phyloP scores from a whole-genome alignment of 2,888 invertebrate genomes.

The Acleris literana region DNA sequence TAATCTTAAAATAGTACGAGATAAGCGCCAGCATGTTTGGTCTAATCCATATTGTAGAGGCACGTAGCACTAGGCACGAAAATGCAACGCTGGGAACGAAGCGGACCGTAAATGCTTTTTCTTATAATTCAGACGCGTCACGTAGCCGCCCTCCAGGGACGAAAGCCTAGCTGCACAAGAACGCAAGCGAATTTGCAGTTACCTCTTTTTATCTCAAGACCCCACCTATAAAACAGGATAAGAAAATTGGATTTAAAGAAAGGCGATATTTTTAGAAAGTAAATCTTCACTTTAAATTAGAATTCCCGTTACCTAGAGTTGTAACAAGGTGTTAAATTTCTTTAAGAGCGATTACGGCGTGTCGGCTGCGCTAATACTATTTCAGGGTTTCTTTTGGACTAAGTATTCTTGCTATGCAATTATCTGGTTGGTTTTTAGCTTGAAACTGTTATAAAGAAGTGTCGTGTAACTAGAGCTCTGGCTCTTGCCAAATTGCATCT shows the following conservation, averaged over 20 bases:
- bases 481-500: conserved; percentile 33
- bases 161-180: conserved; percentile 64
- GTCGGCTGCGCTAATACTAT: conserved; percentile 1
- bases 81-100: conserved; percentile 59
- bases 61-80: conserved; percentile 66
- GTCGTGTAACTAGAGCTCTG: neutral
- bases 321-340: conserved; percentile 17
- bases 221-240: conserved; percentile 69
- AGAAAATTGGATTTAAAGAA: conserved; percentile 72
- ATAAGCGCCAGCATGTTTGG: conserved; percentile 46
- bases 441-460: no score
- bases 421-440: no score
- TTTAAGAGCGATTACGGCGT: conserved; percentile 10
- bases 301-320: conserved; percentile 28
- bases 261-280: conserved; percentile 44
- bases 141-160: conserved; percentile 71
- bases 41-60: conserved; percentile 61
- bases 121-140: conserved; percentile 82
- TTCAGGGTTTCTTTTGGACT: conserved; percentile 9
- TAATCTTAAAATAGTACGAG: neutral
- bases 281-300: conserved; percentile 35
- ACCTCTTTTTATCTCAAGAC: conserved; percentile 73
- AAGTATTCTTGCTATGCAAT: conserved; percentile 10
- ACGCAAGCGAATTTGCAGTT: conserved; percentile 79
- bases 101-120: conserved; percentile 79